Conservation (phyloP, 2,888 invertebrate genomes). For the Eurytoma californica region DNA sequence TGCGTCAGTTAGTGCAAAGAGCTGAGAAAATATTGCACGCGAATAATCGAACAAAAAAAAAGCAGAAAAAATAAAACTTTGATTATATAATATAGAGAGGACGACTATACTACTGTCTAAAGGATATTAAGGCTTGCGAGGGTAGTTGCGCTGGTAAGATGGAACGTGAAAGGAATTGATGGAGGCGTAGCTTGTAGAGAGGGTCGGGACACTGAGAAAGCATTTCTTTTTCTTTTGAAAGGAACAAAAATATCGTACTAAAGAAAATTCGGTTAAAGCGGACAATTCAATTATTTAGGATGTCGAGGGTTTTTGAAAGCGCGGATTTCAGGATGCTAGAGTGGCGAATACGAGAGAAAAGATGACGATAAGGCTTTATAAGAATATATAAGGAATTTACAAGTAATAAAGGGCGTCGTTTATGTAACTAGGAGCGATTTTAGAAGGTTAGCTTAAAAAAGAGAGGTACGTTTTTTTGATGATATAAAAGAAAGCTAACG, state of each 20-base stretch:
- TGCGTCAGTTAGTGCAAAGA: conserved; percentile 12
- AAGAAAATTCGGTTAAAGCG: conserved; percentile 9
- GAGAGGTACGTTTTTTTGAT: conserved; percentile 31
- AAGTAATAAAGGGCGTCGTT: conserved; percentile 40
- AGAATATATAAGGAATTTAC: conserved; percentile 41
- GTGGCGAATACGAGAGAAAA: conserved; percentile 17
- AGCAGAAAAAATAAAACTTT: conserved; percentile 10
- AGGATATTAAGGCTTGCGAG: conserved; percentile 26
- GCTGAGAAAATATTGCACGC: conserved; percentile 48
- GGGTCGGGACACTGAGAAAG: conserved; percentile 24
- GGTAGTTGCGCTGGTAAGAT: not conserved
- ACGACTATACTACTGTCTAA: conserved; percentile 1
- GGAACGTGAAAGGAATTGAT: conserved; percentile 35
- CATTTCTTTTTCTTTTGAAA: conserved; percentile 25
- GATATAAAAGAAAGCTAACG: conserved; percentile 16
- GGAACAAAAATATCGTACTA: conserved; percentile 45
- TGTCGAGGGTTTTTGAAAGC: conserved; percentile 9
- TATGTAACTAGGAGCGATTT: conserved; percentile 28
- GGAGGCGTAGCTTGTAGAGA: conserved; percentile 14
- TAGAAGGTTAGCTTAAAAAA: conserved; percentile 26
- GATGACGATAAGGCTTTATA: conserved; percentile 53
- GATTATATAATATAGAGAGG: conserved; percentile 12
- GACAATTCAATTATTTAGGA: conserved; percentile 18
- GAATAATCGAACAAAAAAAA: conserved; percentile 59
- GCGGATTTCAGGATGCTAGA: not conserved